phyloP scores from a whole-genome alignment of 2,888 invertebrate species.

The Drosophila diplacantha region DNA sequence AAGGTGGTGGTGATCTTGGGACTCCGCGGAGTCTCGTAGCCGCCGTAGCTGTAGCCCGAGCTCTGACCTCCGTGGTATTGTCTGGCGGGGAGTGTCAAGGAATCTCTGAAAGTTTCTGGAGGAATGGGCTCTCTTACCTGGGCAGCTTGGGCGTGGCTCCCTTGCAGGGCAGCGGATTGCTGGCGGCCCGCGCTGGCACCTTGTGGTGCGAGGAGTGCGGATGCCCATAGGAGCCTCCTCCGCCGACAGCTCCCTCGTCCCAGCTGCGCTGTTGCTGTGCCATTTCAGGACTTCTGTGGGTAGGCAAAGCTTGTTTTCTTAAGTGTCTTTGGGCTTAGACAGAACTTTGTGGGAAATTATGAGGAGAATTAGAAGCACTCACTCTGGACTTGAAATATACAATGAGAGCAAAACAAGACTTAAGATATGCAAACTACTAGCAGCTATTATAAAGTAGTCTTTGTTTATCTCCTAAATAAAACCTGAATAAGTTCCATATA shows the following conservation, averaged over 20 bases:
- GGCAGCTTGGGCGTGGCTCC: slow-evolving; percentile 74
- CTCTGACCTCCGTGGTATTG: slow-evolving; percentile 52
- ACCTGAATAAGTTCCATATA: too few relatives aligned
- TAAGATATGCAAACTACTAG: background rate
- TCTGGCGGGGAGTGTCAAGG: slow-evolving; percentile 23
- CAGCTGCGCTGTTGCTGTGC: slow-evolving; percentile 70
- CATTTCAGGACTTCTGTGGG: slow-evolving; percentile 38
- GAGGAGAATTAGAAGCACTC: too few relatives aligned
- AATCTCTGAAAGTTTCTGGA: background rate
- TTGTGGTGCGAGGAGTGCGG: slow-evolving; percentile 52
- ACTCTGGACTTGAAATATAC: background rate
- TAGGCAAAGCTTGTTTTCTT: background rate
- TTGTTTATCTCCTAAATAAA: too few relatives aligned
- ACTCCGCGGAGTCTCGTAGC: slow-evolving; percentile 75
- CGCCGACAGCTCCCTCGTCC: slow-evolving; percentile 54
- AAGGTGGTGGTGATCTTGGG: slow-evolving; percentile 78
- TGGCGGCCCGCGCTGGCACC: slow-evolving; percentile 60
- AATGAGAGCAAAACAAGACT: background rate
- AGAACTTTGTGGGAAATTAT: background rate
- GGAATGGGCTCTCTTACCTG: slow-evolving; percentile 61
- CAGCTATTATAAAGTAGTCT: background rate
- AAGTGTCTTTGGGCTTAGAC: background rate
- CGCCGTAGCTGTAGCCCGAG: slow-evolving; percentile 48
- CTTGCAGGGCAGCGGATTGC: slow-evolving; percentile 73
- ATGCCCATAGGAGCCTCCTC: slow-evolving; percentile 43